Conservation (phyloP, 2,888 invertebrate genomes). For the Philaethria dido region DNA sequence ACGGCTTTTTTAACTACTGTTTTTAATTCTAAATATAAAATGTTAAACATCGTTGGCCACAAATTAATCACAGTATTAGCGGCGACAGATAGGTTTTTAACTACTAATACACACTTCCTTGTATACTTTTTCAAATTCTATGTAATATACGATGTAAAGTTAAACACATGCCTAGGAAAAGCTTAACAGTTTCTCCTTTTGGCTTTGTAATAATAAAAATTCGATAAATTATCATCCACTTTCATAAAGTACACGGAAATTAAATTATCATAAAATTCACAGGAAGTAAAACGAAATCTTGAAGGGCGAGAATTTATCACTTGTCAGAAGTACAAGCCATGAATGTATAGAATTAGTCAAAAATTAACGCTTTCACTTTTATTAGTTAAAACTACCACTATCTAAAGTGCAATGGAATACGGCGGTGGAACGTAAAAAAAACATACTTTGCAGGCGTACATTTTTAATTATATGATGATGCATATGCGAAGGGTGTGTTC, state of each 20-base stretch:
- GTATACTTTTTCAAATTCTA: too few relatives aligned
- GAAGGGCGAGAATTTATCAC: slow-evolving; percentile 26
- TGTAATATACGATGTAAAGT: too few relatives aligned
- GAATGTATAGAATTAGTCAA: slow-evolving; percentile 24
- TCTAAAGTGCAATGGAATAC: neutral
- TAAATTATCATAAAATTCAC: slow-evolving; percentile 28
- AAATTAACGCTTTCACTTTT: slow-evolving; percentile 23
- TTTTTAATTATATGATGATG: too few relatives aligned
- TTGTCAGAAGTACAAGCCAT: slow-evolving; percentile 23
- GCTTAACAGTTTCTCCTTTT: neutral
- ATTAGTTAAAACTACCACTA: slow-evolving; percentile 12
- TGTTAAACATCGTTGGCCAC: too few relatives aligned
- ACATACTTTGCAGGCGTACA: neutral
- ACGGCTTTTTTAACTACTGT: too few relatives aligned
- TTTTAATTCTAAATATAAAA: too few relatives aligned
- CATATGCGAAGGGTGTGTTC: too few relatives aligned
- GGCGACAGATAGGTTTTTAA: too few relatives aligned
- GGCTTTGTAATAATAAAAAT: neutral
- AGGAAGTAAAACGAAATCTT: slow-evolving; percentile 26
- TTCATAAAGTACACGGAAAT: slow-evolving; percentile 24
- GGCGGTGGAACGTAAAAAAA: neutral
- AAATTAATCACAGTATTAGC: too few relatives aligned
- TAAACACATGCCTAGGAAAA: too few relatives aligned
- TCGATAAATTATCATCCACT: slow-evolving; percentile 22
- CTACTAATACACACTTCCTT: too few relatives aligned